Base-by-base conservation (phyloP, 2,888 invertebrate genomes). In the Toxonevra muliebris region DNA sequence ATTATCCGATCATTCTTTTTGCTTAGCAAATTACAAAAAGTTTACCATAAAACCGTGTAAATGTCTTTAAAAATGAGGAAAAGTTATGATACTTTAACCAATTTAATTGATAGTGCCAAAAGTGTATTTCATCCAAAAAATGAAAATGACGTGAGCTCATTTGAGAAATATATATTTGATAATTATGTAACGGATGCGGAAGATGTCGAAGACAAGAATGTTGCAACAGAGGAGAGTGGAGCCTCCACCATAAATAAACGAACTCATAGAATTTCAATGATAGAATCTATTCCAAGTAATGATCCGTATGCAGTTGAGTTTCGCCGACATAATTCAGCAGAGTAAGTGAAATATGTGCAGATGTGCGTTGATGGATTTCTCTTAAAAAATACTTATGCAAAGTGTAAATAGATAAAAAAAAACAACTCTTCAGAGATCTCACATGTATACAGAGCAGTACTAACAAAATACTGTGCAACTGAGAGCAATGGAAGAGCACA, bases 101-200 rank as follows among this genome's bases (percentile, higher is more conserved):
- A 59, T 71, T 69, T 78, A 7, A 70, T 77, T 48, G 73, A 69
- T 9, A 74, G 73, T 68, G 74, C 77, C 2, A 78, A 74, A 67
- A 75, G 75, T 64, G 73, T 74, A 15, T 75, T 77, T 61, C 72
- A 74, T 19, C 73, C 76, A 13, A 68, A 63, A 59, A 74, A 69
- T 53, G 74, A 75, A 40, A 53, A 72, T 57, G 75, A 77, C 69
- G 43, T 76, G 48, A 71, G 67, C 9, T 69, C 69, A 8, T 76
- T 75, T 67, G 75, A 76, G 60, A 70, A 66, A 53, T 75, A 74
- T 62, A 71, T 75, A 52, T 73, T 68, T 65, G 75, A 74, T 20
- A 76, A 75, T 63, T 73, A 73, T 66, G 52, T 74, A 58, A 68
- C 61, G 12, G 74, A 74, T 45, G 68, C 62, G 68, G 68, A 70